Conservation (phyloP, 2,888 invertebrate genomes). For the Amiota minor region DNA sequence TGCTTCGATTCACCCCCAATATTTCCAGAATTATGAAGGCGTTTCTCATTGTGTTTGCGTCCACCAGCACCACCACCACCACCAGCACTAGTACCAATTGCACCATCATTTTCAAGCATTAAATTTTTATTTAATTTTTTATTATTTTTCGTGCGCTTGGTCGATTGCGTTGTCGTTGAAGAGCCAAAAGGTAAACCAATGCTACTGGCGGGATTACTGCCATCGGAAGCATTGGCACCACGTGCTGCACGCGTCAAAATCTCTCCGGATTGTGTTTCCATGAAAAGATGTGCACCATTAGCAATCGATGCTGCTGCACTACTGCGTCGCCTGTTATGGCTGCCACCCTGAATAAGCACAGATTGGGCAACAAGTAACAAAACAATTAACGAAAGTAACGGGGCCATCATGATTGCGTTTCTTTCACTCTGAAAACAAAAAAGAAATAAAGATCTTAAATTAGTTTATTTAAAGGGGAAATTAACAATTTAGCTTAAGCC, state of each 20-base stretch:
- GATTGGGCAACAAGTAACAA: constrained; percentile 45
- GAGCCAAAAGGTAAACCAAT: constrained; percentile 30
- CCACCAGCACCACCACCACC: constrained; percentile 26
- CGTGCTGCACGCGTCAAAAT: constrained; percentile 64
- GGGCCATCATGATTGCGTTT: constrained; percentile 37
- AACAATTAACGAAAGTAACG: constrained; percentile 40
- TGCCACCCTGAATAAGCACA: constrained; percentile 44
- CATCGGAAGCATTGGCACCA: constrained; percentile 46
- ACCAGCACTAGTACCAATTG: constrained; percentile 11
- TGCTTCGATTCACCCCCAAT: constrained; percentile 39
- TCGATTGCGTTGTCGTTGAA: constrained; percentile 34
- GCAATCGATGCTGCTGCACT: constrained; percentile 34
- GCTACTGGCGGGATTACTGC: constrained; percentile 5
- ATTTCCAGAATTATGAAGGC: constrained; percentile 31
- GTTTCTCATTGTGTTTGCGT: constrained; percentile 53
- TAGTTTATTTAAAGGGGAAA: no score
- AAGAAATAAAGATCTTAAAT: background rate
- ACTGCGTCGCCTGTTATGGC: constrained; percentile 18
- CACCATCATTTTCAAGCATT: constrained; percentile 9
- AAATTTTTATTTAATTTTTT: constrained; percentile 64
- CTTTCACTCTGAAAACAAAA: background rate
- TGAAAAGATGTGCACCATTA: constrained; percentile 51
- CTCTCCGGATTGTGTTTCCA: constrained; percentile 49
- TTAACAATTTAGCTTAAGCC: no score
- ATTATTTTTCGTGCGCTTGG: constrained; percentile 61